phyloP scores from a whole-genome alignment of 2,888 invertebrate species.

The Galerucella nymphaeae region DNA sequence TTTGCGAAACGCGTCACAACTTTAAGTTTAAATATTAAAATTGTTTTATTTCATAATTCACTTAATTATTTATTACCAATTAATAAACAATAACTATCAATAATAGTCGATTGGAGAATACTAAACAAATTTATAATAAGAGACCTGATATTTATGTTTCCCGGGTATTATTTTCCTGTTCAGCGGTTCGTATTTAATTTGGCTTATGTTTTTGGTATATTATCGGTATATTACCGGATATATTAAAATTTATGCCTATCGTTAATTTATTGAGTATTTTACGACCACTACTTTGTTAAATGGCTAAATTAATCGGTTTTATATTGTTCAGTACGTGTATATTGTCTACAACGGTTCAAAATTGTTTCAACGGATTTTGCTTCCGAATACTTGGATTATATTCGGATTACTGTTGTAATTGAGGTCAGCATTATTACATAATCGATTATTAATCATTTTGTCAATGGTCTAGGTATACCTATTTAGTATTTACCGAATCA shows the following conservation, averaged over 20 bases:
- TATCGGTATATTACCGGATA: conserved; percentile 47
- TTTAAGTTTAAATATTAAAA: too few species aligned
- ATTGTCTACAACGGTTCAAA: conserved; percentile 25
- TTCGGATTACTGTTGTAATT: conserved; percentile 19
- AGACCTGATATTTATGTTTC: not conserved
- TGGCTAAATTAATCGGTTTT: conserved; percentile 27
- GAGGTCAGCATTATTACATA: conserved; percentile 9
- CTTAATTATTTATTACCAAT: not conserved
- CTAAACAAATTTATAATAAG: not conserved
- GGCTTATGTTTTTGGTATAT: conserved; percentile 49
- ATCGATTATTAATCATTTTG: conserved; percentile 14
- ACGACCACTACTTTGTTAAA: conserved; percentile 20
- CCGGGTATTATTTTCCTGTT: conserved; percentile 25
- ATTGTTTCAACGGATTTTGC: conserved; percentile 15
- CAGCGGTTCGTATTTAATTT: conserved; percentile 42
- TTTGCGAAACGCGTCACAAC: too few species aligned
- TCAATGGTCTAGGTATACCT: not conserved
- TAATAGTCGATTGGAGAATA: not conserved
- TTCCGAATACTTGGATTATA: conserved; percentile 21
- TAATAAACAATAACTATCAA: not conserved
- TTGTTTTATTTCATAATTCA: too few species aligned
- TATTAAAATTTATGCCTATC: conserved; percentile 50
- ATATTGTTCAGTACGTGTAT: conserved; percentile 6
- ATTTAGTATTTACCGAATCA: conserved; percentile 6
- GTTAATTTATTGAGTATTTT: conserved; percentile 45